Evolutionary conservation across 2,888 invertebrate genomes (phyloP), one percentile per base, ranked within the genome.

Genomic region (Dicroscelio sp.): DNA sequence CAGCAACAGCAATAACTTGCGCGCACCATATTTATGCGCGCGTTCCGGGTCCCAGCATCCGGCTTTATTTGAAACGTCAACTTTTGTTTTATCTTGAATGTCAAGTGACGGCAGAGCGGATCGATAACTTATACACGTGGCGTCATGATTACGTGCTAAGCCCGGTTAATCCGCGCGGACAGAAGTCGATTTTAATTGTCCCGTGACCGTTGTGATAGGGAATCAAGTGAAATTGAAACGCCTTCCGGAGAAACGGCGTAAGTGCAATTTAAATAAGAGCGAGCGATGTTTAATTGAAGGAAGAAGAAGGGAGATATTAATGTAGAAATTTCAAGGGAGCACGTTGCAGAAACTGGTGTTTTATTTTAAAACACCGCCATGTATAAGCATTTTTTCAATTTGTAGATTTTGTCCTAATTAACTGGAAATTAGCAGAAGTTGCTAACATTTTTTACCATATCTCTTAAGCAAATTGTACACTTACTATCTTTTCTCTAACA

Each of bases 91-190:
- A 83, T 84, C 78, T 78, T 55, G 78, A 88, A 71, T 88, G 88
- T 78, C 88, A 87, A 82, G 82, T n/a, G n/a, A n/a, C 82, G 82
- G 67, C 35, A 63, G 65, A 33, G 33, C 71, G 58, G 90, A 90
- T 90, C 90, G 90, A 90, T 90, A 84, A 84, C 80, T 80, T 84
- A 60, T 60, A 87, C 87, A 87, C 82, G 89, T 87, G 86, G 79
- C 83, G 80, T 52, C 14, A 48, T 80, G 67, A 90, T 90, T 82
- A 78, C 69, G 38, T 20, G 35, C 8, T 60, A 65, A 75, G 48
- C 65, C 84, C 38, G 10, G 60, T 25, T 90, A 84, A 90, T 87
- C 71, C 79, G 43, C 60, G 65, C 65, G 48, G 23, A 38, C 25
- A 55, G n/a, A 84, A 67, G 83, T 71, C 83, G 52, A 33, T 63